A percentile compares a stretch with the other conserved stretches of the same genome.
Evolutionary conservation across 2,113 vertebrate species (phyloP).

Genomic region (Plotosus lineatus): DNA sequence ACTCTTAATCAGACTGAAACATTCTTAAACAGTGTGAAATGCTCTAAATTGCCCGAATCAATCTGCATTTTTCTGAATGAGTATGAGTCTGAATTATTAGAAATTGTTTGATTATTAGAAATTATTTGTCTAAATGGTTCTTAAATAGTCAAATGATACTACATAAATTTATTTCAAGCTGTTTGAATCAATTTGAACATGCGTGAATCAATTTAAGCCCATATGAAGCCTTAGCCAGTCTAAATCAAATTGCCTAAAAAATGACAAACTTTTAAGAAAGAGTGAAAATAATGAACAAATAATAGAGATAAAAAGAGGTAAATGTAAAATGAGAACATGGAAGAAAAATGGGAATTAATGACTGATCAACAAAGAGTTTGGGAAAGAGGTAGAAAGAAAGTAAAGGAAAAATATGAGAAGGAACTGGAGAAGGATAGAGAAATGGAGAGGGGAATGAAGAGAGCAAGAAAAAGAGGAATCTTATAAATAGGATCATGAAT

Average conservation of each 20-base stretch:
- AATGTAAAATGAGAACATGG: conserved; percentile 49
- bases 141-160: neutral
- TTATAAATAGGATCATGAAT: no score
- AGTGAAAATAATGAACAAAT: conserved; percentile 47
- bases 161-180: neutral
- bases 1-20: neutral
- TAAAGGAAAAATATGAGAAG: neutral
- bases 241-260: no score
- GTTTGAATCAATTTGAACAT: neutral
- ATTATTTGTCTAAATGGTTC: neutral
- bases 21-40: neutral
- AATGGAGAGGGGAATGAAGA: conserved; percentile 12
- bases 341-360: conserved; percentile 22
- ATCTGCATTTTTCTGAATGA: neutral
- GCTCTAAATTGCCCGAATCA: neutral
- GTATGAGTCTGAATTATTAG: neutral
- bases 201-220: neutral
- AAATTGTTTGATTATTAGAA: no score
- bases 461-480: no score
- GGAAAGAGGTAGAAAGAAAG: neutral
- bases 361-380: neutral
- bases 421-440: conserved; percentile 47
- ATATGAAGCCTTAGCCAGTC: neutral
- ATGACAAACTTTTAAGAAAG: neutral
- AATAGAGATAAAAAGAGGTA: conserved; percentile 58